These are phyloP conservation scores for Megaleporinus macrocephalus DNA, from an alignment of 2,113 vertebrate species.

Conservation along the genomic window DNA sequence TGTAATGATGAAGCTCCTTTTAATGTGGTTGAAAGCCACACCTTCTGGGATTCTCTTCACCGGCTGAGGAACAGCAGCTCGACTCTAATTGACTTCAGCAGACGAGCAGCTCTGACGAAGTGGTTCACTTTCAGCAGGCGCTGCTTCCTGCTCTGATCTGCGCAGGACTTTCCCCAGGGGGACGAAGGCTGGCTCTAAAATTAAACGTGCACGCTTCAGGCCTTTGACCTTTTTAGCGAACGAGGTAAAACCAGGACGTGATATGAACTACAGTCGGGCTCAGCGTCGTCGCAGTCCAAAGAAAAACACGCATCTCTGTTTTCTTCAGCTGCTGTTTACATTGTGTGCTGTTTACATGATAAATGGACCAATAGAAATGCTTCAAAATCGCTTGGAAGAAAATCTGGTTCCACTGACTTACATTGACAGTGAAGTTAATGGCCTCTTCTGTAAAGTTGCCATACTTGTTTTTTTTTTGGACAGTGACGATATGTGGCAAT, in stretches of 20 bases:
- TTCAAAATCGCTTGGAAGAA: too few relatives aligned
- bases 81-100: neutral
- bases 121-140: neutral
- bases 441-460: too few relatives aligned
- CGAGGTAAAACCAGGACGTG: neutral
- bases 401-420: too few relatives aligned
- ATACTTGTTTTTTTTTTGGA: too few relatives aligned
- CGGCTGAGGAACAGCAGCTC: neutral
- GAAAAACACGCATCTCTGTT: too few relatives aligned
- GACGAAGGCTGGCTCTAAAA: neutral
- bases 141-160: neutral
- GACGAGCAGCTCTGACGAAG: neutral
- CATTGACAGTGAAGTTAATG: too few relatives aligned
- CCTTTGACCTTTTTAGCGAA: neutral
- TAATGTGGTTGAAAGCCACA: constrained; percentile 23
- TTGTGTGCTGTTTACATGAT: too few relatives aligned
- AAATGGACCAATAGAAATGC: too few relatives aligned
- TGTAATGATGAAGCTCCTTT: neutral
- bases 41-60: constrained; percentile 16
- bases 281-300: too few relatives aligned
- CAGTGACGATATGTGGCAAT: too few relatives aligned
- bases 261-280: neutral
- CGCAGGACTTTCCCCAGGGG: neutral
- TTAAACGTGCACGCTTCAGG: neutral
- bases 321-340: too few relatives aligned